Percentiles rank a stretch among this genome's conserved stretches.
phyloP scores from a whole-genome alignment of 2,113 vertebrate genomes.

The Coracopsis vasa region DNA sequence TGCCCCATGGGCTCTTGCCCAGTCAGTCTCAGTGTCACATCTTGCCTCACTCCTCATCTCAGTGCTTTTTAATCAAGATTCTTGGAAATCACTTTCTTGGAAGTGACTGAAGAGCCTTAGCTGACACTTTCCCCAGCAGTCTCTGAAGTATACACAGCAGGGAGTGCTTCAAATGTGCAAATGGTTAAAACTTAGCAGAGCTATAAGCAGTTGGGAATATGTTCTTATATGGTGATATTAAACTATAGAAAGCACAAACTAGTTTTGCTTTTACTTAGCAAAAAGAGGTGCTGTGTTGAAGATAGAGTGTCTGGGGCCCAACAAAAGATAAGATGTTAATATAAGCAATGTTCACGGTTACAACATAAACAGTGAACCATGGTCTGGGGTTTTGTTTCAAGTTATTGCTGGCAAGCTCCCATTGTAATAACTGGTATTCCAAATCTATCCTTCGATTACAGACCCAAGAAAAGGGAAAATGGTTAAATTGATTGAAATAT shows the following conservation, averaged over 20 bases:
- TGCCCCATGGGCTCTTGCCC: neutral
- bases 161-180: neutral
- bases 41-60: neutral
- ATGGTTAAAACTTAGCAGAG: neutral
- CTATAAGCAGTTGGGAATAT: neutral
- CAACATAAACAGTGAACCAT: slow-evolving; percentile 1
- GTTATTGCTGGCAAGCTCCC: slow-evolving; percentile 6
- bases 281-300: neutral
- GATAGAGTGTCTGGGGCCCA: neutral
- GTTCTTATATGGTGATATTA: neutral
- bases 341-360: neutral
- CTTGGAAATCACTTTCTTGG: slow-evolving; percentile 37
- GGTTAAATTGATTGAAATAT: neutral
- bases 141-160: neutral
- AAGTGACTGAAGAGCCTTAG: neutral
- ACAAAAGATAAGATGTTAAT: slow-evolving; percentile 7
- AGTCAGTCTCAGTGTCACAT: neutral
- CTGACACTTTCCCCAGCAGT: neutral
- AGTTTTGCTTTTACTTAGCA: neutral
- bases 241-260: neutral
- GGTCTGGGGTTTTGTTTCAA: neutral
- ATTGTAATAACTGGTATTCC: neutral
- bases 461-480: neutral
- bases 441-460: neutral
- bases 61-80: slow-evolving; percentile 26